Conservation (phyloP, 2,888 invertebrate genomes). For the Ophion costatus region DNA sequence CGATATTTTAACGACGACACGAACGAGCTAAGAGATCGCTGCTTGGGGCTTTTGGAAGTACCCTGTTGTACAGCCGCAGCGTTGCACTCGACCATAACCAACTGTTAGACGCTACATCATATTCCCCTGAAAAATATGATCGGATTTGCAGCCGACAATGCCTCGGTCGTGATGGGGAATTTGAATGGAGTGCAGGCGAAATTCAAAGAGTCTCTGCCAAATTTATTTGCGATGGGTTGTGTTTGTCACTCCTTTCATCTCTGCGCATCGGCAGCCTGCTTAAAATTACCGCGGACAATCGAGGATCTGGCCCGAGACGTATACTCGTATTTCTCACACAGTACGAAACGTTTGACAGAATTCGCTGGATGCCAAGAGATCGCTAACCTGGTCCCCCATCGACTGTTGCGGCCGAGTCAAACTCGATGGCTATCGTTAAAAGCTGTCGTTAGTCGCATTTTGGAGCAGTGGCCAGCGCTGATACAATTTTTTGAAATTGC, state of each 20-base stretch:
- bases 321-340: constrained; percentile 61
- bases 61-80: constrained; percentile 33
- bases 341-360: constrained; percentile 45
- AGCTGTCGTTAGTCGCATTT: constrained; percentile 30
- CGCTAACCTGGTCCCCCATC: constrained; percentile 24
- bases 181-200: constrained; percentile 47
- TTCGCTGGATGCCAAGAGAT: constrained; percentile 24
- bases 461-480: constrained; percentile 38
- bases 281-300: constrained; percentile 7
- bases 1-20: constrained; percentile 39
- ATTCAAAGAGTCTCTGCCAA: constrained; percentile 42
- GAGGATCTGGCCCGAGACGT: constrained; percentile 54
- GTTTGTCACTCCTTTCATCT: constrained; percentile 46
- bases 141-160: constrained; percentile 56
- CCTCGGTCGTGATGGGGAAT: constrained; percentile 59
- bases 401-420: constrained; percentile 21
- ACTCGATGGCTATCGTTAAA: constrained; percentile 33
- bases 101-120: too few relatives aligned
- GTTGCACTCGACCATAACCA: constrained; percentile 33
- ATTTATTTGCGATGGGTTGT: constrained; percentile 59
- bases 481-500: constrained; percentile 27
- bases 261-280: constrained; percentile 13
- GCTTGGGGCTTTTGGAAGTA: constrained; percentile 39
- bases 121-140: constrained; percentile 60
- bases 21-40: constrained; percentile 22